Evolutionary conservation across 2,113 vertebrate species (phyloP).

Genomic region (Erinaceus europaeus): DNA sequence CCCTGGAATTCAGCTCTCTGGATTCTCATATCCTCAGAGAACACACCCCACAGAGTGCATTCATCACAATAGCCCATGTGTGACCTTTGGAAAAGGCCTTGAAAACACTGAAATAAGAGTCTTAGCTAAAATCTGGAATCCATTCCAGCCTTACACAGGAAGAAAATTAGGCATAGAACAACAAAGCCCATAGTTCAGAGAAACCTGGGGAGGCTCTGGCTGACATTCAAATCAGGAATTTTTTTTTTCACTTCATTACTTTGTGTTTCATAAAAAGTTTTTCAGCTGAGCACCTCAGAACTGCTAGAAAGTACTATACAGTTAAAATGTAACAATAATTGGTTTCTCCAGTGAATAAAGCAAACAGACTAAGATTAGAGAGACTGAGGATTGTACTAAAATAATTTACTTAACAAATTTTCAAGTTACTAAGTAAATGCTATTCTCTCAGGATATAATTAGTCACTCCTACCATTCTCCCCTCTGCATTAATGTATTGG

Average conservation of each 20-base stretch:
- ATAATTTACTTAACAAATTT: slow-evolving; percentile 3
- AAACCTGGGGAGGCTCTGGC: slow-evolving; percentile 67
- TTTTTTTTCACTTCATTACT: slow-evolving; percentile 11
- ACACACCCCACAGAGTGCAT: background rate
- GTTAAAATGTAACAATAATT: background rate
- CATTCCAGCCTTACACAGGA: slow-evolving; percentile 72
- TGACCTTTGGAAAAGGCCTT: slow-evolving; percentile 66
- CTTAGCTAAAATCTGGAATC: slow-evolving; percentile 73
- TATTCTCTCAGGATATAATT: background rate
- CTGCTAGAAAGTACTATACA: slow-evolving; percentile 25
- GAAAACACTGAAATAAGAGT: slow-evolving; percentile 75
- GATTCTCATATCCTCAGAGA: background rate
- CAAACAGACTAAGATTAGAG: background rate
- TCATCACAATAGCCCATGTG: slow-evolving; percentile 65
- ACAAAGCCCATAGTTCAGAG: slow-evolving; percentile 66
- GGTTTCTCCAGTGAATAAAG: background rate
- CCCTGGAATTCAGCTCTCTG: slow-evolving; percentile 40
- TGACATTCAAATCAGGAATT: slow-evolving; percentile 54
- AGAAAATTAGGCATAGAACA: slow-evolving; percentile 74
- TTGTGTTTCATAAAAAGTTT: slow-evolving; percentile 58
- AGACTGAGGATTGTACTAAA: background rate
- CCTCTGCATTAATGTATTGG: background rate
- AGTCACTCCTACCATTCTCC: background rate
- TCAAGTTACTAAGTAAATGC: slow-evolving; percentile 3
- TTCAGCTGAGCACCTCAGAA: slow-evolving; percentile 42